Percentiles rank a stretch among this genome's conserved stretches.
Conservation (phyloP, 2,797 vertebrate species). For the Acestrorhynchus altus region DNA sequence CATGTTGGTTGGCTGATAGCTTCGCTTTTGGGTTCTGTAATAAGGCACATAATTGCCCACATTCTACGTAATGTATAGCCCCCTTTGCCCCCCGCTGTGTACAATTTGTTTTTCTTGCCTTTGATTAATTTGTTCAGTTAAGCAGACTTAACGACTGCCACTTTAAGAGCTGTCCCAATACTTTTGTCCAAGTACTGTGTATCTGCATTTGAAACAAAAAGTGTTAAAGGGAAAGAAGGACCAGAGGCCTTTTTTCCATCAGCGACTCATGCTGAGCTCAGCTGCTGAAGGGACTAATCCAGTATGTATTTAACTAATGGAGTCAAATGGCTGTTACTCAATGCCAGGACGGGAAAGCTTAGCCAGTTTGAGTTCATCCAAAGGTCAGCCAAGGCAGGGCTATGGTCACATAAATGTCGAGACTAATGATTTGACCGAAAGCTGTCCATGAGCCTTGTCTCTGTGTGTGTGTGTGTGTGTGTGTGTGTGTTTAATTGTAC, state of each 20-base stretch:
- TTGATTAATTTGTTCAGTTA: no score
- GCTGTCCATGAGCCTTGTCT: conserved; percentile 5
- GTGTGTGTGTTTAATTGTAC: not conserved
- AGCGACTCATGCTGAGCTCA: not conserved
- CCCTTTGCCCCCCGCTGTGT: no score
- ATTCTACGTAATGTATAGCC: no score
- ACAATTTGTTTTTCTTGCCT: no score
- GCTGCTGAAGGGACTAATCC: not conserved
- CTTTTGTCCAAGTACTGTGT: no score
- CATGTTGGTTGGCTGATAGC: no score
- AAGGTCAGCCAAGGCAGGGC: not conserved
- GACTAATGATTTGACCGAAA: not conserved
- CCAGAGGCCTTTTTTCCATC: not conserved
- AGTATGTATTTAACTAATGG: not conserved
- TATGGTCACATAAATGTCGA: not conserved
- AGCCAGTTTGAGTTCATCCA: not conserved
- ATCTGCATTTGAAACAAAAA: no score
- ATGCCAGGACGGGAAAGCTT: not conserved
- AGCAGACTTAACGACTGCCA: no score
- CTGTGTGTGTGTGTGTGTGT: not conserved
- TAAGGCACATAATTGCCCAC: no score
- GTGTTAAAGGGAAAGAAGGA: no score
- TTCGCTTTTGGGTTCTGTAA: no score
- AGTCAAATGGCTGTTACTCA: not conserved
- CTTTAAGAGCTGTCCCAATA: no score